A percentile compares a stretch with the other conserved stretches of the same genome.
phyloP scores from a whole-genome alignment of 2,888 invertebrate genomes.

The Heliconius charithonia region DNA sequence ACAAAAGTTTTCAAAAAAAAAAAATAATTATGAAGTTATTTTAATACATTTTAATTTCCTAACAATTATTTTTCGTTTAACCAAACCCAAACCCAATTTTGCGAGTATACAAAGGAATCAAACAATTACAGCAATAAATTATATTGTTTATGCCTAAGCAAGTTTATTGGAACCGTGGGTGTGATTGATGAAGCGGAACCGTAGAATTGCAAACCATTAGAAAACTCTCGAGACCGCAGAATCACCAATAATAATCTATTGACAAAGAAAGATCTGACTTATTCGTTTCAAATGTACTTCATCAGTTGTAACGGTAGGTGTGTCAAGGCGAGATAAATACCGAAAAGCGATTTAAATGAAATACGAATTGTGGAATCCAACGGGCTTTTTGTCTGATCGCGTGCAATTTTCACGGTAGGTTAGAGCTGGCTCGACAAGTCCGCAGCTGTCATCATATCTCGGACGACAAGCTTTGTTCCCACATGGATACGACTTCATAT shows the following conservation, averaged over 20 bases:
- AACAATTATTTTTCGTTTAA: too few species aligned
- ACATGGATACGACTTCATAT: conserved; percentile 79
- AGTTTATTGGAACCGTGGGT: conserved; percentile 64
- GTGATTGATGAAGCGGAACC: conserved; percentile 73
- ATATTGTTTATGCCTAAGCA: conserved; percentile 57
- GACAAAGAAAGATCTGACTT: conserved; percentile 57
- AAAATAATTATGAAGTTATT: too few species aligned
- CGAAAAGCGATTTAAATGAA: conserved; percentile 70
- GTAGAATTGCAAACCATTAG: conserved; percentile 68
- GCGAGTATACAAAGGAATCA: conserved; percentile 32
- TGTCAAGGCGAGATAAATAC: conserved; percentile 65
- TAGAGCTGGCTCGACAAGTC: conserved; percentile 64
- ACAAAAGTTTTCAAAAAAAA: too few species aligned
- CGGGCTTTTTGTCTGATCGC: conserved; percentile 72
- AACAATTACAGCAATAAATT: conserved; percentile 52
- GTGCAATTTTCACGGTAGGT: conserved; percentile 75
- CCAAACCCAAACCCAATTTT: background rate
- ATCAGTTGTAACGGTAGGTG: conserved; percentile 69
- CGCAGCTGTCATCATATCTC: conserved; percentile 79
- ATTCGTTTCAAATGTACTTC: conserved; percentile 57
- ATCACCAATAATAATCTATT: conserved; percentile 69
- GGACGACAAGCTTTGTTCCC: conserved; percentile 77
- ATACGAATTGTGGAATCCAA: conserved; percentile 73
- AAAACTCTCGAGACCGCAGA: conserved; percentile 67
- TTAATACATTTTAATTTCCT: too few species aligned